Base-by-base conservation (phyloP, 2,888 invertebrate genomes). In the Megaustenia siamemsis region DNA sequence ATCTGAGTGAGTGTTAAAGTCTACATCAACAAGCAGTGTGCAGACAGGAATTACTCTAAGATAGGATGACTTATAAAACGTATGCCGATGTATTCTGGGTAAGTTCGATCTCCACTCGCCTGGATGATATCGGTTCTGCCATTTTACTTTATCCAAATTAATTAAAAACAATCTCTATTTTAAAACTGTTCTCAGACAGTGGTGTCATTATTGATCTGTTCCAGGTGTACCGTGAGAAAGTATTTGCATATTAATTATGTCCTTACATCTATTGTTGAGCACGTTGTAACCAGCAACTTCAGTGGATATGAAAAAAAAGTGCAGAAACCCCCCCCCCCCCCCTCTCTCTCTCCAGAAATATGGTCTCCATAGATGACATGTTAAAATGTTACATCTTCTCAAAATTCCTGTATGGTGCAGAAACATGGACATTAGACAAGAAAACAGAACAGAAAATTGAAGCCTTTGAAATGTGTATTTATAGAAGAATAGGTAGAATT, bases 21-120 rank as follows among this genome's bases (percentile, higher is more conserved):
- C 56, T 21, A 8, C 5, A 6, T n/a, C 21, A 56, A 56, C 56
- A 56, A 24, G 5, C n/a, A 0, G n/a, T n/a, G 24, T 56, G 5
- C 18, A 5, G 56, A 56, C 0, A 56, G 56, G 21, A 6, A 24
- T n/a, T 5, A 12, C 56, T 24, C 24, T n/a, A 56, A 0, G 10
- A n/a, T 15, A 69, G 21, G 21, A 69, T 69, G 69, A 69, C 69
- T 6, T 40, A 40, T 40, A 69, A 69, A 69, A 40, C 69, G 40
- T 69, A 69, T 38, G 69, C 38, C 18, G 69, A 69, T 69, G 69
- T 69, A 6, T 69, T 69, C 40, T 69, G 69, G 69, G 69, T 69
- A 69, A 69, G 69, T 69, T 21, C 24, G 12, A 49, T 24, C 12
- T 5, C 21, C 0, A 18, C n/a, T 5, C 18, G 18, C n/a, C n/a